Percentiles rank a stretch among this genome's conserved stretches.
phyloP scores from a whole-genome alignment of 2,888 invertebrate species.

The Cheiracanthium punctorium region DNA sequence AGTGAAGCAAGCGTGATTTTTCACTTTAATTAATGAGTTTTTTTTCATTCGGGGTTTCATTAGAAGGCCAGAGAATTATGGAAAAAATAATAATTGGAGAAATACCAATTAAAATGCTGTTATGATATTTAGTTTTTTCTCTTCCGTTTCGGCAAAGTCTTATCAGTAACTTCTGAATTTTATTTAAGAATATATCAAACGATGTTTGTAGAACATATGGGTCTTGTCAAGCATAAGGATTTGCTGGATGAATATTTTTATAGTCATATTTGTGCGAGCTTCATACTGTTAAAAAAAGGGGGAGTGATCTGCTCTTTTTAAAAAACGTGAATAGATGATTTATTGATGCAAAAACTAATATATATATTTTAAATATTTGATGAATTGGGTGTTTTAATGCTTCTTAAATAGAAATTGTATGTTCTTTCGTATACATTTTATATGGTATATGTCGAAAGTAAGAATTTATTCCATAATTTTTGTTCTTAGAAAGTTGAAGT shows the following conservation, averaged over 20 bases:
- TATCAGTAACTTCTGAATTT: constrained; percentile 8
- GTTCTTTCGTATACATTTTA: too few relatives aligned
- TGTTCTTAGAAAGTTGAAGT: too few relatives aligned
- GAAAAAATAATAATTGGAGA: neutral
- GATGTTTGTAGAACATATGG: neutral
- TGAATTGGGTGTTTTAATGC: too few relatives aligned
- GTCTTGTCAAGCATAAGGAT: neutral
- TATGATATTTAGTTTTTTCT: neutral
- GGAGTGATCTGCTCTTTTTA: too few relatives aligned
- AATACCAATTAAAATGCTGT: constrained; percentile 10
- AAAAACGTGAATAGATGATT: too few relatives aligned
- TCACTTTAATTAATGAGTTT: constrained; percentile 14
- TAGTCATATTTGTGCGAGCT: too few relatives aligned
- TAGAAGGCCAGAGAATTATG: neutral
- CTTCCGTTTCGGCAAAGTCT: neutral
- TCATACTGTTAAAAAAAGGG: too few relatives aligned
- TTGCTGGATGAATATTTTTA: neutral
- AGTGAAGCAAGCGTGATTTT: constrained; percentile 8
- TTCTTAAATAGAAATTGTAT: too few relatives aligned
- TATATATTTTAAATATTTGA: too few relatives aligned
- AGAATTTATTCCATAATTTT: too few relatives aligned
- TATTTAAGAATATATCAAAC: neutral
- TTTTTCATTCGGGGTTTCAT: neutral
- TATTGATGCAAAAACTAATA: too few relatives aligned
- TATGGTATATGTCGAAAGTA: too few relatives aligned